These are phyloP conservation scores for Gasterosteus aculeatus DNA, from an alignment of 2,113 vertebrate species.

Conservation along the genomic window DNA sequence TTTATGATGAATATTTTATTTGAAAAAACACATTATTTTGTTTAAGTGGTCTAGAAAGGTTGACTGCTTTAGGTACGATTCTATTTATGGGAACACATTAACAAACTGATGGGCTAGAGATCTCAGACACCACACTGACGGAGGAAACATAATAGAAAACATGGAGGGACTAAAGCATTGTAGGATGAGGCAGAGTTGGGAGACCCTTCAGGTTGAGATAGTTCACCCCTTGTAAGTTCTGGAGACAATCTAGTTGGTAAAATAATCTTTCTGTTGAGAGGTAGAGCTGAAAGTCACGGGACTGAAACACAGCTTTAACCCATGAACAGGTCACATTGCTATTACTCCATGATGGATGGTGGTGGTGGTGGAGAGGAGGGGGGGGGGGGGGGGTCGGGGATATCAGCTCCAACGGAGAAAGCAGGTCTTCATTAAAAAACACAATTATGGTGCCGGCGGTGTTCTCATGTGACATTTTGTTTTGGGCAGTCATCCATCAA, in stretches of 20 bases:
- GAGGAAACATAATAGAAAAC: not conserved
- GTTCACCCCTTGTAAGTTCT: conserved; percentile 30
- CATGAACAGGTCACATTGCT: conserved; percentile 41
- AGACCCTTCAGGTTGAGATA: not conserved
- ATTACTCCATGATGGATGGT: conserved; percentile 65
- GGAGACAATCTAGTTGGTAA: conserved; percentile 16
- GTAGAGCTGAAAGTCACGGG: conserved; percentile 14
- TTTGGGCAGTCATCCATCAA: conserved; percentile 78
- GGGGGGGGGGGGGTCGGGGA: conserved; percentile 34
- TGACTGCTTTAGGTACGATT: not conserved
- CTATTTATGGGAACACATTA: not conserved
- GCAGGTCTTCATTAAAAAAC: conserved; percentile 75
- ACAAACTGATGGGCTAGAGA: not conserved
- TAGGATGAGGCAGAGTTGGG: not conserved
- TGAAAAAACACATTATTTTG: not conserved
- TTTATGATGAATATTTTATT: not conserved
- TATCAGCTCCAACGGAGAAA: conserved; percentile 65
- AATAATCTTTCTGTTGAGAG: conserved; percentile 33
- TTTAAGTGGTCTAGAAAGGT: not conserved
- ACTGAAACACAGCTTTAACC: conserved; percentile 11
- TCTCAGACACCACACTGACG: not conserved
- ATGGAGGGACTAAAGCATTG: not conserved
- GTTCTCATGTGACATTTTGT: conserved; percentile 63
- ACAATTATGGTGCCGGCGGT: conserved; percentile 68
- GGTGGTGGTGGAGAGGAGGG: not conserved